Base-by-base conservation (phyloP, 2,113 vertebrate species). In the Paracanthobrama guichenoti region DNA sequence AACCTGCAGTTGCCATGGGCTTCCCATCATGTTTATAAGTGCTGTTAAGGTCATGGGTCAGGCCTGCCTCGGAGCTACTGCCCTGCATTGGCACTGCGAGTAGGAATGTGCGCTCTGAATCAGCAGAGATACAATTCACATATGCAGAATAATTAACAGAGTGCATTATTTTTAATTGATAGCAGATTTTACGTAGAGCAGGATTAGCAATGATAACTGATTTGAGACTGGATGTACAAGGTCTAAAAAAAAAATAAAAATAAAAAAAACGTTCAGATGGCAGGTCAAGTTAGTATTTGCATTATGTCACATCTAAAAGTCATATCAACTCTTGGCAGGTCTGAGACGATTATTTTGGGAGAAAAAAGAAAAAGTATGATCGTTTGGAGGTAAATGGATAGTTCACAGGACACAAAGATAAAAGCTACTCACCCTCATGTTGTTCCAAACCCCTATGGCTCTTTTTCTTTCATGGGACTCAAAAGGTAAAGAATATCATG, bases 31-130 rank as follows among this genome's bases (percentile, higher is more conserved):
- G 57, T 86, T 86, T 82, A 83, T 35, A 55, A 73, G 74, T 79
- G 24, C 74, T 72, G 75, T 82, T 82, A 82, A 42, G 55, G 78
- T 86, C 22, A 85, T 44, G 20, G 83, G 85, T 83, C 75, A 88
- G 44, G 66, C 31, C 60, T 84, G 62, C 75, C 77, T 75, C 24
- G 20, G 26, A 78, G 81, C 31, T 55, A 67, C 55, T 84, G 72
- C 72, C 59, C 53, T 42, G 39, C 60, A 42, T 84, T 48, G 3
- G 81, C 48, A 81, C n/a, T 50, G 44, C 39, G n/a, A 67, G 77
- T 50, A 35, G 20, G 67, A 76, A 75, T 76, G 50, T 60, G 35
- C 13, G 24, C 20, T 57, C 14, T 78, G 62, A 53, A 20, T 46
- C 7, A n/a, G 14, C 18, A 57, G 28, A 53, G 16, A 79, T n/a